phyloP scores from a whole-genome alignment of 2,888 invertebrate genomes.

The Heteropelma amictum region DNA sequence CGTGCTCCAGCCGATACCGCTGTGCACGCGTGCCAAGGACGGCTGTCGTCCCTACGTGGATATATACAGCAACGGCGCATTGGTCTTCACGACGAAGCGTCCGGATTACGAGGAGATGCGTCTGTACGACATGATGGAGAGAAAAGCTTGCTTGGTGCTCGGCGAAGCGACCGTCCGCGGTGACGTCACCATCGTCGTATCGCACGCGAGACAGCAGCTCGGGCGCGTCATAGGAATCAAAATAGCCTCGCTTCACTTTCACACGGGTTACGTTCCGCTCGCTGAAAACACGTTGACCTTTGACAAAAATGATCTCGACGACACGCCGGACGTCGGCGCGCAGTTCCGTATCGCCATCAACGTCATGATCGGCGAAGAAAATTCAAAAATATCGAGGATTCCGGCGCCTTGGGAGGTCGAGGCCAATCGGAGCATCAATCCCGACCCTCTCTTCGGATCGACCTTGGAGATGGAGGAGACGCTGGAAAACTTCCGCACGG shows the following conservation, averaged over 20 bases:
- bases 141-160: constrained; percentile 81
- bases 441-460: constrained; percentile 85
- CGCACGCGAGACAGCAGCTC: constrained; percentile 92
- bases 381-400: constrained; percentile 82
- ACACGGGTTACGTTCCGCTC: constrained; percentile 90
- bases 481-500: constrained; percentile 84
- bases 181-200: constrained; percentile 89
- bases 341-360: constrained; percentile 85
- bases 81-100: constrained; percentile 88
- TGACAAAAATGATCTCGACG: constrained; percentile 88
- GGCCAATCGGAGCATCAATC: constrained; percentile 80
- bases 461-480: constrained; percentile 90
- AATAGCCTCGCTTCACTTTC: constrained; percentile 92
- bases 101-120: constrained; percentile 94
- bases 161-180: constrained; percentile 86
- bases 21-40: constrained; percentile 95
- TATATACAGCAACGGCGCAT: constrained; percentile 91
- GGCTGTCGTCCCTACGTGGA: constrained; percentile 97
- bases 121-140: constrained; percentile 85
- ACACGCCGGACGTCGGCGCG: constrained; percentile 84
- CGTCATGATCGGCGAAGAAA: constrained; percentile 85
- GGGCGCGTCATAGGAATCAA: constrained; percentile 90
- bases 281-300: constrained; percentile 88
- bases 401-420: constrained; percentile 88
- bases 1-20: constrained; percentile 91